Evolutionary conservation across 2,113 vertebrate species (phyloP), one percentile per base, ranked within the genome.

Genomic region (Hemiprocne comata): DNA sequence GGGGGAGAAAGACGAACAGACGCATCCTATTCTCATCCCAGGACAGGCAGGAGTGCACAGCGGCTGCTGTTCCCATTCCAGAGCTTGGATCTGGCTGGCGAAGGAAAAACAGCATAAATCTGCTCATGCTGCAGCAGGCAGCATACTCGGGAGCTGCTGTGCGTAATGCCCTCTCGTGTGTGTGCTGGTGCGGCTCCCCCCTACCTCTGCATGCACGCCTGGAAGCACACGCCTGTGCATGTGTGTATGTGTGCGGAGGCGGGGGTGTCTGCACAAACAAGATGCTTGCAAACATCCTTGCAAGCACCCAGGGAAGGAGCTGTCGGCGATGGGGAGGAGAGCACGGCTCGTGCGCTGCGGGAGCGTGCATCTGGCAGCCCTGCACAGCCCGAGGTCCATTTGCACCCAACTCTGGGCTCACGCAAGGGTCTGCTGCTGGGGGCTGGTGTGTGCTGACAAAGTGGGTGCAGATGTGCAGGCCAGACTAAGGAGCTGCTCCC

Each of bases 81-180:
- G 93, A 76, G 85, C 87, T 60, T 69, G 92, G 81, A 83, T 77
- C 33, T 88, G 85, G 75, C 85, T 78, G 78, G 44, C 15, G 44
- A 46, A 89, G 69, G 77, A 94, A 93, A 94, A 60, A 89, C 92
- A 79, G 92, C 82, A 90, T 75, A 94, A 94, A 96, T 94, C 95
- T 91, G 95, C 86, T 67, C 72, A 89, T 90, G 78, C 93, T 95
- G 95, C 96, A 94, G 95, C 91, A 67, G 80, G 87, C 80, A 93
- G 82, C 67, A 13, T 26, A 94, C 60, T 87, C 1, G 2, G 69
- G 87, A 96, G 85, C 90, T 61, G 93, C 93, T 91, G 88, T 72
- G 78, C 21, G n/a, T 90, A 74, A 93, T 95, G 91, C 67, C 80
- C 53, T 90, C 61, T 78, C 5, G 10, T 20, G 28, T 38, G 74